Evolutionary conservation across 2,888 invertebrate species (phyloP), one percentile per base, ranked within the genome.

Genomic region (Leucozona laternaria): DNA sequence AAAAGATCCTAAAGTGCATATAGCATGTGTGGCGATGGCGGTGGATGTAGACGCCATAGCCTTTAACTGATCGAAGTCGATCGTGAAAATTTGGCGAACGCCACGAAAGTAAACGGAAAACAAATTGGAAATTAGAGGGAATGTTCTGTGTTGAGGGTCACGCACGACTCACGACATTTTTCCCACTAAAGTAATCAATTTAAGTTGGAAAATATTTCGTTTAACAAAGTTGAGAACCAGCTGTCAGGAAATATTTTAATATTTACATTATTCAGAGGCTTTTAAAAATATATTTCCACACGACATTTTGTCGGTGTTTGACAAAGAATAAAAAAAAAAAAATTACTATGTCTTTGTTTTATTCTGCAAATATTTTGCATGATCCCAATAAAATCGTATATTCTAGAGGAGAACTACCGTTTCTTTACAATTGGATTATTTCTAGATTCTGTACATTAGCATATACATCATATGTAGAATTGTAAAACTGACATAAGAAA

Each of bases 1-100:
- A 70, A 70, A 83, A 83, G 84, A 79, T 71, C n/a, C 22, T 25
- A 55, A 60, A 66, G 77, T 66, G 70, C 68, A 68, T 68, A 53
- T 68, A 53, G 22, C 55, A 43, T 62, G n/a, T 22, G 25, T 53
- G 40, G 8, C 28, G n/a, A 13, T 43, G 15, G 17, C 34, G n/a
- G 7, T 45, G 50, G 40, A 15, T 50, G 22, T 34, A 83, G 70
- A 78, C 80, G 78, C 73, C 77, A 50, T n/a, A 17, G 40, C 22
- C 43, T 13, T n/a, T n/a, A 48, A 45, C 34, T 48, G 25, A 20
- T 78, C 55, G 79, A 55, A 48, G 53, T 70, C 68, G 68, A 70
- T 73, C 31, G 60, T 22, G 48, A 55, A 22, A 55, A 73, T 78
- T 70, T 75, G 72, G 77, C 75, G 37, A 81, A 55, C 45, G 40